Conservation (phyloP, 1,140 invertebrate species). For the Hyles euphorbiae region DNA sequence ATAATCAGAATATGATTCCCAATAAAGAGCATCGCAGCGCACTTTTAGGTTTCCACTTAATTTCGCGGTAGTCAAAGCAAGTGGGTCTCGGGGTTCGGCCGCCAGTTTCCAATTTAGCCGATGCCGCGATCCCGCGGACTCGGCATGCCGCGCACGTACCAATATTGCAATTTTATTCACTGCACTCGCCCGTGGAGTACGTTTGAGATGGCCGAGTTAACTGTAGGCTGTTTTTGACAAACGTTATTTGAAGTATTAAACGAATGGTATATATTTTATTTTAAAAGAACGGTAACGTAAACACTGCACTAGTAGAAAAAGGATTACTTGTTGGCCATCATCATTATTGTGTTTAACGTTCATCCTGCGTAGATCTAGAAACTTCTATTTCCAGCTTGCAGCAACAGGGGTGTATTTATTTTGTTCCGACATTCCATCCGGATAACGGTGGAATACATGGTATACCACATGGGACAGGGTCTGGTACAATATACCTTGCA, state of each 20-base stretch:
- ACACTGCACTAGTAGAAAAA: too few relatives aligned
- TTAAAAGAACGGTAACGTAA: too few relatives aligned
- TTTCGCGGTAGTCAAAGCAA: conserved; percentile 24
- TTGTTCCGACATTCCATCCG: too few relatives aligned
- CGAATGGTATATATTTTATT: too few relatives aligned
- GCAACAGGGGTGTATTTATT: too few relatives aligned
- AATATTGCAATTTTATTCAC: conserved; percentile 23
- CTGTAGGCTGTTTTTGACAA: conserved; percentile 9
- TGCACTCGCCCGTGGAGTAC: conserved; percentile 10
- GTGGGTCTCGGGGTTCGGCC: conserved; percentile 16
- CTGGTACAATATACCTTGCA: too few relatives aligned
- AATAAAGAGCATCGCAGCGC: conserved; percentile 9
- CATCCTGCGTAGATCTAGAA: too few relatives aligned
- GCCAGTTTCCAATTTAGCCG: conserved; percentile 21
- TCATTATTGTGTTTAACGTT: too few relatives aligned
- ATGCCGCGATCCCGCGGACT: conserved; percentile 12
- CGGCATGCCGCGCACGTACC: conserved; percentile 1
- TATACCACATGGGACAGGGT: too few relatives aligned
- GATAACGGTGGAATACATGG: too few relatives aligned
- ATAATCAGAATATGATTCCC: not conserved
- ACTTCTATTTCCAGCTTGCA: too few relatives aligned
- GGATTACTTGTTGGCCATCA: too few relatives aligned
- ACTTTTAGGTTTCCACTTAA: conserved; percentile 18
- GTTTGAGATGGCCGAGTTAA: conserved; percentile 14
- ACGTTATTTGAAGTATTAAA: conserved; percentile 1